Conservation (phyloP, 2,888 invertebrate genomes). For the Tachina grossa region DNA sequence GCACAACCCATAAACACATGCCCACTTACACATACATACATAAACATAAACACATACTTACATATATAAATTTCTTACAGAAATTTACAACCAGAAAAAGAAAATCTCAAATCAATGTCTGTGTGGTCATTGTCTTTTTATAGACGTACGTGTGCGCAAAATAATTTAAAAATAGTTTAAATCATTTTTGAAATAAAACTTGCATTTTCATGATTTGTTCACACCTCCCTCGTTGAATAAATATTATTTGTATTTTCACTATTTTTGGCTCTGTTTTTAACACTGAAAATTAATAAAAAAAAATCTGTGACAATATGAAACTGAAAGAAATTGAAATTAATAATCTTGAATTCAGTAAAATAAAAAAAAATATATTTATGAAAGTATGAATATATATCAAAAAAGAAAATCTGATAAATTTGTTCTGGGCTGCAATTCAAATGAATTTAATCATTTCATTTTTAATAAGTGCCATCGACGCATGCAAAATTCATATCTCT, state of each 20-base stretch:
- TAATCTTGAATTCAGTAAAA: not conserved
- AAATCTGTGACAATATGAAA: not conserved
- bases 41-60: too few species aligned
- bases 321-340: slow-evolving; percentile 1
- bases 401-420: not conserved
- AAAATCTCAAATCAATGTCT: slow-evolving; percentile 23
- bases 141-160: slow-evolving; percentile 32
- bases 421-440: slow-evolving; percentile 52
- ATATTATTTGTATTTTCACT: slow-evolving; percentile 8
- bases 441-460: slow-evolving; percentile 31
- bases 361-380: not conserved
- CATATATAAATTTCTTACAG: not conserved
- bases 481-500: not conserved
- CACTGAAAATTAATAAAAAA: slow-evolving; percentile 39
- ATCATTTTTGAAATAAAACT: slow-evolving; percentile 27
- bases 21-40: too few species aligned
- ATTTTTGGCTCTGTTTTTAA: not conserved
- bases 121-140: slow-evolving; percentile 40
- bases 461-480: not conserved
- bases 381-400: too few species aligned
- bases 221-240: slow-evolving; percentile 43
- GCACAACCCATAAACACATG: not conserved
- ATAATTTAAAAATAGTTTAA: slow-evolving; percentile 7
- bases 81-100: not conserved
- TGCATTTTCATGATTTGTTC: slow-evolving; percentile 56